phyloP scores from a whole-genome alignment of 2,113 vertebrate species.

The Limanda limanda region DNA sequence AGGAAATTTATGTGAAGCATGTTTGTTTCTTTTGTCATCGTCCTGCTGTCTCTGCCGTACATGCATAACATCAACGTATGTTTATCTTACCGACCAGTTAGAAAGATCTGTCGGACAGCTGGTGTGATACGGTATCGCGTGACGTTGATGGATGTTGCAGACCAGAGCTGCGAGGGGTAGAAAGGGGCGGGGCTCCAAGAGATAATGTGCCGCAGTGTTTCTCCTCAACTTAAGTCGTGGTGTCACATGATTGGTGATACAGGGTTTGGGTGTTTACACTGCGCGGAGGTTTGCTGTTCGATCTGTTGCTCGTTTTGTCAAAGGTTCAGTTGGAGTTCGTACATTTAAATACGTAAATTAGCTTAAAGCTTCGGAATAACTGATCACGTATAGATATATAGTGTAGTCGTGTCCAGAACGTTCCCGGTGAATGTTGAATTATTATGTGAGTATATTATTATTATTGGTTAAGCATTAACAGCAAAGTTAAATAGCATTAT shows the following conservation, averaged over 20 bases:
- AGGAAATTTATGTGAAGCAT: neutral
- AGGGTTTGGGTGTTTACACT: neutral
- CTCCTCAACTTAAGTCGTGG: neutral
- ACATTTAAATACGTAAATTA: neutral
- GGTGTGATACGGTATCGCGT: conserved; percentile 25
- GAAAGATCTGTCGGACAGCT: conserved; percentile 20
- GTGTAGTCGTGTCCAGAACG: too few relatives aligned
- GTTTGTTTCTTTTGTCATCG: neutral
- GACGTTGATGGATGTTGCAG: conserved; percentile 38
- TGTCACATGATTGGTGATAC: conserved; percentile 2
- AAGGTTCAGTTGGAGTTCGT: neutral
- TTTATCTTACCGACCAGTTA: conserved; percentile 13
- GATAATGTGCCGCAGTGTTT: conserved; percentile 36
- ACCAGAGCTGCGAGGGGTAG: conserved; percentile 5
- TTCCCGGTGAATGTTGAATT: too few relatives aligned
- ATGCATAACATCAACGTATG: neutral
- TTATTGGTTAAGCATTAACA: too few relatives aligned
- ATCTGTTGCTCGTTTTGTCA: neutral
- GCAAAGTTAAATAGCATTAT: too few relatives aligned
- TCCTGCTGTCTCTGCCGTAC: neutral
- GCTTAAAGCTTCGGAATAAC: too few relatives aligned
- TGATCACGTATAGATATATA: too few relatives aligned
- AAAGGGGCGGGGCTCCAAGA: neutral
- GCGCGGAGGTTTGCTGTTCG: neutral
- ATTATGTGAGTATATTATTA: too few relatives aligned